These are phyloP conservation scores for Malacoctenus gilli DNA, from an alignment of 2,797 vertebrate genomes.

Conservation along the genomic window DNA sequence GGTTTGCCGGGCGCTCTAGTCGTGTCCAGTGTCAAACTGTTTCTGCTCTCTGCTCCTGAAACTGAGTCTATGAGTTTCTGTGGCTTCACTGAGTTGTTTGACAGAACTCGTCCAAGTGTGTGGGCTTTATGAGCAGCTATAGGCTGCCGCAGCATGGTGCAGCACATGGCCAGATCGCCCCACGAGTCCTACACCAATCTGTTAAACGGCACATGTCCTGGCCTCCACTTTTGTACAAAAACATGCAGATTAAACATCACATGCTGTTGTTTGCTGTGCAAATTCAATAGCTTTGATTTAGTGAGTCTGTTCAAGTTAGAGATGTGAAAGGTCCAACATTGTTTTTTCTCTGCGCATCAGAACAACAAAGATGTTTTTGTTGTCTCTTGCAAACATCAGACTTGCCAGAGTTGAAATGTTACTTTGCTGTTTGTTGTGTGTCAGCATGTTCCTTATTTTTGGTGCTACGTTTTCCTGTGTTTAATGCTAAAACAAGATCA, in stretches of 20 bases:
- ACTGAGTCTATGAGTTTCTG: conserved; percentile 47
- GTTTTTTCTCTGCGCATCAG: neutral
- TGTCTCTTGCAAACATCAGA: conserved; percentile 6
- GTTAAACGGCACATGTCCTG: conserved; percentile 60
- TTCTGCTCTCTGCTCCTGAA: conserved; percentile 54
- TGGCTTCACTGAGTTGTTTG: conserved; percentile 44
- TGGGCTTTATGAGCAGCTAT: conserved; percentile 66
- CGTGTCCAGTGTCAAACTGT: conserved; percentile 56
- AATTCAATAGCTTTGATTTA: no score
- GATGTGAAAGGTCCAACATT: no score
- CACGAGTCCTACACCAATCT: conserved; percentile 73
- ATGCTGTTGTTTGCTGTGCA: no score
- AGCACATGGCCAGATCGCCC: conserved; percentile 59
- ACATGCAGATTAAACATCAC: conserved; percentile 7
- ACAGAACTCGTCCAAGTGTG: conserved; percentile 49
- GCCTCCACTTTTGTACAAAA: conserved; percentile 29
- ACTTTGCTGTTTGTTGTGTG: no score
- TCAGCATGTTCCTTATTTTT: no score
- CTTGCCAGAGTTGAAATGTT: neutral
- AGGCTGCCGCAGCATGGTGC: conserved; percentile 39
- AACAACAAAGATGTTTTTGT: conserved; percentile 1
- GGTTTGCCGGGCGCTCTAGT: conserved; percentile 50
- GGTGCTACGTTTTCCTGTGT: no score
- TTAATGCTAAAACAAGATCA: no score
- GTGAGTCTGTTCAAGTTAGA: no score